Base-by-base conservation (phyloP, 2,888 invertebrate species). In the Malacosoma neustria region DNA sequence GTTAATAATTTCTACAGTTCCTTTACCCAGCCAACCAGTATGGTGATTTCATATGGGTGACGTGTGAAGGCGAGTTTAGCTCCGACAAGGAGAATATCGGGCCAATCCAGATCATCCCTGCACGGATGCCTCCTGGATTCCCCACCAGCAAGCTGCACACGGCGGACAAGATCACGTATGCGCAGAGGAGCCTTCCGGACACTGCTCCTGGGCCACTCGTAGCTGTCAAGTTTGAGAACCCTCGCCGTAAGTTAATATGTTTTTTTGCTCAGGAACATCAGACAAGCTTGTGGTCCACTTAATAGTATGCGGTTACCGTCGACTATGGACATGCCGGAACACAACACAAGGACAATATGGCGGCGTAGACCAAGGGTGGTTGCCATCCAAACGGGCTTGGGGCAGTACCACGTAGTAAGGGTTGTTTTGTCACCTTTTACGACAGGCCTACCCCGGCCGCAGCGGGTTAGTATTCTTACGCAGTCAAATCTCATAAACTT, bases 51-150 rank as follows among this genome's bases (percentile, higher is more conserved):
- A 84, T 96, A 29, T 96, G 95, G 91, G 87, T 97, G 12, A 90
- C 92, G 6, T 97, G 97, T 67, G 84, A 89, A 29, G 97, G 97
- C 11, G 93, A 93, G 72, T 90, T 89, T 58, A 85, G 89, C 35
- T 86, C 90, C 0, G 96, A 97, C 68, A 86, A 88, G 64, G 96
- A 96, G 72, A 90, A 91, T 66, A 84, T 95, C 36, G 92, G 92
- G 0, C 81, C 87, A 1, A 87, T 97, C 41, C 77, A 87, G 43
- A 95, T 93, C 80, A 86, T 87, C 48, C 93, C 93, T 11, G 79
- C 75, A 4, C 80, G 80, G 38, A 90, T 92, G 37, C 84, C 80
- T 1, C 86, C 89, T 3, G 84, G 89, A 31, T 91, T 87, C 70
- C 74, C 73, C 4, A 54, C 69, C 15, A 59, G 41, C 42, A 64